Conservation (phyloP, 2,113 vertebrate genomes). For the Sprattus sprattus region DNA sequence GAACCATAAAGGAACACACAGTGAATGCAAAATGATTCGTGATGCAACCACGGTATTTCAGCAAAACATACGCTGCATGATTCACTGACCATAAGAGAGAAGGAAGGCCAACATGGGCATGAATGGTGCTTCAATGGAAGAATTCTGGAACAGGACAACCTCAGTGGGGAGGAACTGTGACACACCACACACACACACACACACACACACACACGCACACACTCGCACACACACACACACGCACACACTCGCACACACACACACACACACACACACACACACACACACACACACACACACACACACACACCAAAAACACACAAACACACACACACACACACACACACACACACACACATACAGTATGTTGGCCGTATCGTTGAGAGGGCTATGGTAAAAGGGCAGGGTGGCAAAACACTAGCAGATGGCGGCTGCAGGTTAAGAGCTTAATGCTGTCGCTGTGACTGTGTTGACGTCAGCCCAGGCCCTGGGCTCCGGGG, state of each 20-base stretch:
- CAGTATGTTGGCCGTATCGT: background rate
- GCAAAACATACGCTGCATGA: background rate
- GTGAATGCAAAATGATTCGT: background rate
- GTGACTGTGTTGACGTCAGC: conserved; percentile 26
- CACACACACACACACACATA: background rate
- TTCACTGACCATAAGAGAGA: background rate
- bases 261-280: background rate
- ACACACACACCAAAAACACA: background rate
- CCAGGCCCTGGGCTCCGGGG: background rate
- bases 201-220: background rate
- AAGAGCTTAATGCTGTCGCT: conserved; percentile 18
- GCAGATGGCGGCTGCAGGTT: conserved; percentile 23
- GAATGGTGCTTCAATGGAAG: background rate
- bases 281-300: background rate
- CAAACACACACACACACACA: background rate
- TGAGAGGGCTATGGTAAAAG: background rate
- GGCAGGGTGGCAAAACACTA: background rate
- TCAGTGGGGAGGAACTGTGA: background rate
- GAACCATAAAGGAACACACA: background rate
- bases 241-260: no score
- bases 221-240: no score
- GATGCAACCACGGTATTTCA: background rate
- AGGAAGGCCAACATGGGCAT: background rate
- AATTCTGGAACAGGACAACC: background rate
- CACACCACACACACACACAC: background rate